Percentiles rank a stretch among this genome's conserved stretches.
phyloP scores from a whole-genome alignment of 2,888 invertebrate species.

The Argyresthia albistria region DNA sequence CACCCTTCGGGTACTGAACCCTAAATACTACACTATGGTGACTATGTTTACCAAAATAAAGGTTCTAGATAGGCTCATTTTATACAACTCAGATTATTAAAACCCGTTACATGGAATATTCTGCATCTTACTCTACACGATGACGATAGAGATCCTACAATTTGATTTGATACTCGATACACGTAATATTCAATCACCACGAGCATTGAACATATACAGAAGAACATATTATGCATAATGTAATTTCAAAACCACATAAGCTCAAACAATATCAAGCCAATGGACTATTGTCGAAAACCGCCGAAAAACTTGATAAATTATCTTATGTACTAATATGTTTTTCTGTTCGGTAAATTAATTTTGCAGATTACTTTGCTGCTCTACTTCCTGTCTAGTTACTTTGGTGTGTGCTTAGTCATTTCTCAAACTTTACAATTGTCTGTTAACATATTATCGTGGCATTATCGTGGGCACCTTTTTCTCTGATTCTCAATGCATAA shows the following conservation, averaged over 20 bases:
- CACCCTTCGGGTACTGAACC: no score
- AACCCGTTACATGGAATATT: no score
- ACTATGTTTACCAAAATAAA: no score
- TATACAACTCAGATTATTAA: no score
- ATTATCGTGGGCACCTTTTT: no score
- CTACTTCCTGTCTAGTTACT: background rate
- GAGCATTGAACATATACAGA: background rate
- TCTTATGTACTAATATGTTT: background rate
- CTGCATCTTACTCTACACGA: no score
- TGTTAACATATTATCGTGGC: no score
- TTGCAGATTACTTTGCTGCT: background rate
- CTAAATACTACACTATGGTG: no score
- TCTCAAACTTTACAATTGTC: background rate
- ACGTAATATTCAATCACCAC: background rate
- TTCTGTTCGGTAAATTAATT: background rate
- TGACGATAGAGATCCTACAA: no score
- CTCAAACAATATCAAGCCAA: background rate
- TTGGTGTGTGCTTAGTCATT: background rate
- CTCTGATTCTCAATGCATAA: no score
- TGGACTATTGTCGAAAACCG: slow-evolving; percentile 6
- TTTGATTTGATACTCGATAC: no score
- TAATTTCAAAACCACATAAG: background rate
- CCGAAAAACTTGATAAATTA: background rate
- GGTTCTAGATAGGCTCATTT: no score
- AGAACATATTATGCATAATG: background rate